phyloP scores from a whole-genome alignment of 2,888 invertebrate species.

The Iphiclides podalirius region DNA sequence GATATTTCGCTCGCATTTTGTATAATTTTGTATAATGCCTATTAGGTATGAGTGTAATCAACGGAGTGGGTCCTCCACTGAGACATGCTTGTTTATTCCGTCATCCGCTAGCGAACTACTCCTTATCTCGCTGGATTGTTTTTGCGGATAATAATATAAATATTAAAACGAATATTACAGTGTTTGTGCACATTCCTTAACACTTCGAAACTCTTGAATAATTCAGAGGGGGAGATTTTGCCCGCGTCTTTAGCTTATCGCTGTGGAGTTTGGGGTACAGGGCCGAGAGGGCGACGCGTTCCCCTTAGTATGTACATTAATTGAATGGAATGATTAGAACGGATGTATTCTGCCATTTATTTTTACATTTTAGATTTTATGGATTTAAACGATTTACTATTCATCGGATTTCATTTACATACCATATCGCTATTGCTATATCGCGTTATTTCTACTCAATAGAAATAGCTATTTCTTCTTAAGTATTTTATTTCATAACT shows the following conservation, averaged over 20 bases:
- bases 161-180: conserved; percentile 66
- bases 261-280: conserved; percentile 19
- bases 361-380: too few species aligned
- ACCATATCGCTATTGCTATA: too few species aligned
- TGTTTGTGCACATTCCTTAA: conserved; percentile 64
- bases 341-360: not conserved
- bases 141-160: conserved; percentile 61
- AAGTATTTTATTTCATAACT: too few species aligned
- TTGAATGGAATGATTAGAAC: not conserved
- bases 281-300: conserved; percentile 9
- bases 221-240: conserved; percentile 48
- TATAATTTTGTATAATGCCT: conserved; percentile 19
- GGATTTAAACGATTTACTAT: too few species aligned
- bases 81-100: conserved; percentile 42
- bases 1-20: conserved; percentile 27
- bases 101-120: conserved; percentile 46
- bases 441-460: too few species aligned
- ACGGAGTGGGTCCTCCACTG: conserved; percentile 40
- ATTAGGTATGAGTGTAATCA: conserved; percentile 37
- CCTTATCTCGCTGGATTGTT: conserved; percentile 49
- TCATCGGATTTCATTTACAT: too few species aligned
- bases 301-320: not conserved
- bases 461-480: too few species aligned
- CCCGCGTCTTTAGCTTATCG: conserved; percentile 21
- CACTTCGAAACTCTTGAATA: conserved; percentile 62